phyloP scores from a whole-genome alignment of 2,113 vertebrate genomes.

The Athene noctua region DNA sequence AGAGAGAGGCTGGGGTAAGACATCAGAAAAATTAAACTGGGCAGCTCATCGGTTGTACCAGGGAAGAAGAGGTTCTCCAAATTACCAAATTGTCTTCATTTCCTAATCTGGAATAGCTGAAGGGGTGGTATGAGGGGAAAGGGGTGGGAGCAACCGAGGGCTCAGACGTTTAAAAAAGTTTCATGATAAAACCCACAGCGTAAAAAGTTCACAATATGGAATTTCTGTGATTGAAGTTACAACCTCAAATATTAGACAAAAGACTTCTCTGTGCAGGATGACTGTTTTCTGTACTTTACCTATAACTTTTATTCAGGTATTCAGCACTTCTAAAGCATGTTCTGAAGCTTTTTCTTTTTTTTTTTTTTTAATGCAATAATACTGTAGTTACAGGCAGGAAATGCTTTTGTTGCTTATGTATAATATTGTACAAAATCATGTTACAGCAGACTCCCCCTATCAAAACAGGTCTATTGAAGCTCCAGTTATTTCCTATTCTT shows the following conservation, averaged over 20 bases:
- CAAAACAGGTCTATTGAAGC: constrained; percentile 27
- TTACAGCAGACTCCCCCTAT: not conserved
- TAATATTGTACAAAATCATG: not conserved
- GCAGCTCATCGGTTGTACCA: not conserved
- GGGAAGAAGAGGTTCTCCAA: not conserved
- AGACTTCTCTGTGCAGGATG: not conserved
- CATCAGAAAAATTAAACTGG: not conserved
- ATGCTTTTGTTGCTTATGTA: constrained; percentile 7
- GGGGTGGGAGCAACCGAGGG: accelerated
- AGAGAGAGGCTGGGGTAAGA: not conserved
- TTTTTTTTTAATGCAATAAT: not conserved
- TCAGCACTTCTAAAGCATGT: not conserved
- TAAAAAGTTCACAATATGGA: not conserved
- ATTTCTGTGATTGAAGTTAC: not conserved
- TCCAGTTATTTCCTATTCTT: constrained; percentile 50
- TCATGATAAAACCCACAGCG: not conserved
- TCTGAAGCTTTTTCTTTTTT: not conserved
- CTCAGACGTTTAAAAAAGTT: not conserved
- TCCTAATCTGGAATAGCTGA: not conserved
- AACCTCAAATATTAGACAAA: not conserved
- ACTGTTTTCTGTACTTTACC: not conserved
- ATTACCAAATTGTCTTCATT: not conserved
- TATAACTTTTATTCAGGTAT: not conserved
- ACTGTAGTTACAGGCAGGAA: constrained; percentile 2
- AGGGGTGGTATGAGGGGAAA: not conserved